Evolutionary conservation across 2,888 invertebrate genomes (phyloP), one percentile per base, ranked within the genome.

Genomic region (Napeogenes sylphis): DNA sequence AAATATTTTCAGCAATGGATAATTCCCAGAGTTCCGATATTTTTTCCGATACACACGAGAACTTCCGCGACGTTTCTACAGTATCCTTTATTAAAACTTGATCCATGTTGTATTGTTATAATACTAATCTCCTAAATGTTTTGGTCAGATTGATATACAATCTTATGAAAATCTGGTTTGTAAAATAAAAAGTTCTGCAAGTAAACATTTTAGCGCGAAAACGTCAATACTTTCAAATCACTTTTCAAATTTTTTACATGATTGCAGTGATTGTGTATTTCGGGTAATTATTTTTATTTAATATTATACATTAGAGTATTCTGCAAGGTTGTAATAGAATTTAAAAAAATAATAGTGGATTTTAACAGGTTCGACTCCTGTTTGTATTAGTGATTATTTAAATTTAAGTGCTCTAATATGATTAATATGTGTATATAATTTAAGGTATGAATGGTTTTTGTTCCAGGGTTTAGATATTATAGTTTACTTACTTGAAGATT

Each of bases 1-100:
- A 51, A 47, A 42, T 57, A 56, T 59, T 55, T 47, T 35, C 8
- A 1, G 56, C 13, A 47, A 85, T 85, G 85, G 77, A 85, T 65
- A 73, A 83, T 68, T 85, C 86, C 13, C 82, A 82, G 62, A 83
- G 78, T 68, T 84, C 83, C 0, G 81, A 83, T 61, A 74, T 80
- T 58, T 78, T 83, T 59, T 78, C 79, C 2, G 77, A 79, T 63
- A 75, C 70, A 42, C 71, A 71, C 66, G 70, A 58, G 72, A 73
- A 61, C 68, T 53, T 67, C 68, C 73, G 65, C 45, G 75, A 73
- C 62, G 65, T 68, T 57, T 54, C 64, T 14, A 70, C 62, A 68
- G 84, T 84, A 85, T 84, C 82, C 84, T 71, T 68, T 70, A 30
- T 54, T 55, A 51, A 46, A 30, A 51, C 33, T 4, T 21, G 13